Percentiles rank a stretch among this genome's conserved stretches.
These are phyloP conservation scores for Ceratitis capitata DNA, from an alignment of 1,140 invertebrate species.

Conservation along the genomic window DNA sequence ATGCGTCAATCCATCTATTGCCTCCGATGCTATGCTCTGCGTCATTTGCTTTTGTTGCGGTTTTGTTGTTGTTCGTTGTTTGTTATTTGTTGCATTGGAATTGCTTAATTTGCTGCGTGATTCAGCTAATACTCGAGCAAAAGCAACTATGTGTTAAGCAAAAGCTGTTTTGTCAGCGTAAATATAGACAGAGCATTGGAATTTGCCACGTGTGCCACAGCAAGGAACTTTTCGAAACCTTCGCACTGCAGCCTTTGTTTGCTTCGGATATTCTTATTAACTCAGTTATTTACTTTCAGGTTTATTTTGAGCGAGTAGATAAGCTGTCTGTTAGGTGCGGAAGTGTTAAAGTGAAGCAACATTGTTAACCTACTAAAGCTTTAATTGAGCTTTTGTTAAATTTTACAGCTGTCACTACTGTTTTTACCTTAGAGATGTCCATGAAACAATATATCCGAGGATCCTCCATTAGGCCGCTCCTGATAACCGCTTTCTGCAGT, in stretches of 20 bases:
- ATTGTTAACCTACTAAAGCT: too few relatives aligned
- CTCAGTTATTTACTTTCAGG: not conserved
- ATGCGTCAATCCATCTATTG: not conserved
- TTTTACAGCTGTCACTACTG: too few relatives aligned
- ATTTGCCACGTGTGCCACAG: not conserved
- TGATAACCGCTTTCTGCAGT: too few relatives aligned
- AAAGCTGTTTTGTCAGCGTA: too few relatives aligned
- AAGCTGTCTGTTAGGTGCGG: not conserved
- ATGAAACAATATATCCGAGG: too few relatives aligned
- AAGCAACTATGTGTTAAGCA: too few relatives aligned
- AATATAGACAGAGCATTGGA: not conserved
- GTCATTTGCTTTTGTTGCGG: not conserved
- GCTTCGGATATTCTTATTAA: not conserved
- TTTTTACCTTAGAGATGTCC: too few relatives aligned
- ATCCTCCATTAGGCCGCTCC: too few relatives aligned
- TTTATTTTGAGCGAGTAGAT: too few relatives aligned
- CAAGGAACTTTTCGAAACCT: not conserved
- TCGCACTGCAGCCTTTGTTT: not conserved
- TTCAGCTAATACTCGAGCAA: not conserved
- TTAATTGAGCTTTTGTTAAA: too few relatives aligned
- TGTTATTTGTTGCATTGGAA: not conserved
- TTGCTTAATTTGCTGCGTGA: constrained; percentile 7
- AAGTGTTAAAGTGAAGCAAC: not conserved
- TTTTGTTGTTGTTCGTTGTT: not conserved
- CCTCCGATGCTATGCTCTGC: not conserved